Base-by-base conservation (phyloP, 2,113 vertebrate genomes). In the Anolis sagrei region DNA sequence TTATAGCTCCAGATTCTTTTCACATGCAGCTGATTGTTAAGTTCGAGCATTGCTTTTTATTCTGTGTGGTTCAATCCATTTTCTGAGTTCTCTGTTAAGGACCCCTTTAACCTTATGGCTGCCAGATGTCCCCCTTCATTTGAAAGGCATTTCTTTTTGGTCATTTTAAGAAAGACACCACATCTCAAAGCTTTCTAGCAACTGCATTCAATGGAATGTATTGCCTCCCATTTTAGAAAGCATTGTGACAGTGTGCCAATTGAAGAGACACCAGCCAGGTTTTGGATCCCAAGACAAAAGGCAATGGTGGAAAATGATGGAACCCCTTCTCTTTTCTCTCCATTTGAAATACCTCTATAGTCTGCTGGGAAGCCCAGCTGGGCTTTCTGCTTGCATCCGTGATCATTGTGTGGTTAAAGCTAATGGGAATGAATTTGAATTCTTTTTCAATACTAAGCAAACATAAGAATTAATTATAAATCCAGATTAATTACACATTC, bases 1-100 rank as follows among this genome's bases (percentile, higher is more conserved):
- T 84, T 84, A 1, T 48, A 87, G 89, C 91, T 80, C 86, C 51
- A 7, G 11, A 62, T 80, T 62, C 68, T 69, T 88, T 79, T 34
- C 80, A 76, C 13, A 16, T 78, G 81, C 66, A 70, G 66, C 51
- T 72, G 1, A 48, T 16, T n/a, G 14, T 2, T n/a, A 49, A 19
- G 32, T 16, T 44, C 29, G 25, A 78, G 32, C 32, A 39, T 36
- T 34, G 49, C 66, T 85, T 74, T 74, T 51, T 27, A 48, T 75
- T 49, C 14, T 19, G 2, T 10, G 54, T 48, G 76, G 54, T 79
- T 74, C 48, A n/a, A n/a, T 16, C 49, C 51, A 62, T 21, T 58
- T 58, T 18, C 25, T 21, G 54, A 16, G 49, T 61, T 44, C 25
- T 19, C 32, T 7, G 25, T 64, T 36, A 62, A 44, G 32, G 21